Conservation (phyloP, 2,113 vertebrate species). For the Micromys minutus region DNA sequence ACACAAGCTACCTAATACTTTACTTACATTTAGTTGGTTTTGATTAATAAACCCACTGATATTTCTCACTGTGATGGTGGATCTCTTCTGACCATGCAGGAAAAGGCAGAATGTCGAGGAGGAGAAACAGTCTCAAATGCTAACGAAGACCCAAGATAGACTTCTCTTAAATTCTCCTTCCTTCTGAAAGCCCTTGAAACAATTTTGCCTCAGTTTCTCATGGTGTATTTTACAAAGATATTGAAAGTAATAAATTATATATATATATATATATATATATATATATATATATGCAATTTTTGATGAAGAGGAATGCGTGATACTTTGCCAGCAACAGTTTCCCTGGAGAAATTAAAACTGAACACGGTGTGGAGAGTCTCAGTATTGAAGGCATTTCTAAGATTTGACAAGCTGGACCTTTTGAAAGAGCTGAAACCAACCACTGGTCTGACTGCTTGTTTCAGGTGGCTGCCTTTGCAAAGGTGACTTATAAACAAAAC, state of each 20-base stretch:
- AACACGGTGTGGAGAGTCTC: not conserved
- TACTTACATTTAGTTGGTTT: not conserved
- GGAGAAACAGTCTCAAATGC: not conserved
- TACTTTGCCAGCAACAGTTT: not conserved
- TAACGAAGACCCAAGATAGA: not conserved
- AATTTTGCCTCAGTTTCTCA: conserved; percentile 25
- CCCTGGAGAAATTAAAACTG: not conserved
- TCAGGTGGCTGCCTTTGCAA: conserved; percentile 63
- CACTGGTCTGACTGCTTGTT: conserved; percentile 56
- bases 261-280: not conserved
- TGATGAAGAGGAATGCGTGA: not conserved
- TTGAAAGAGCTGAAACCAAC: conserved; percentile 66
- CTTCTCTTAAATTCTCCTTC: not conserved
- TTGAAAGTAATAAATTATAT: conserved; percentile 3
- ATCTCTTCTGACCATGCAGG: not conserved
- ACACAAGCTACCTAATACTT: not conserved
- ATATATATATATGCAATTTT: too few relatives aligned
- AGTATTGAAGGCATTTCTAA: conserved; percentile 46
- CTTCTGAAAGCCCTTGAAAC: conserved; percentile 39
- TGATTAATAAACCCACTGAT: not conserved
- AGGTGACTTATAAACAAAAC: conserved; percentile 71
- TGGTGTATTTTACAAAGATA: not conserved
- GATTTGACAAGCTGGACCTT: conserved; percentile 68
- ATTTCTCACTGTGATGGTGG: not conserved
- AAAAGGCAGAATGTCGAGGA: not conserved